These are phyloP conservation scores for Cinara cedri DNA, from an alignment of 2,888 invertebrate species.

Conservation along the genomic window DNA sequence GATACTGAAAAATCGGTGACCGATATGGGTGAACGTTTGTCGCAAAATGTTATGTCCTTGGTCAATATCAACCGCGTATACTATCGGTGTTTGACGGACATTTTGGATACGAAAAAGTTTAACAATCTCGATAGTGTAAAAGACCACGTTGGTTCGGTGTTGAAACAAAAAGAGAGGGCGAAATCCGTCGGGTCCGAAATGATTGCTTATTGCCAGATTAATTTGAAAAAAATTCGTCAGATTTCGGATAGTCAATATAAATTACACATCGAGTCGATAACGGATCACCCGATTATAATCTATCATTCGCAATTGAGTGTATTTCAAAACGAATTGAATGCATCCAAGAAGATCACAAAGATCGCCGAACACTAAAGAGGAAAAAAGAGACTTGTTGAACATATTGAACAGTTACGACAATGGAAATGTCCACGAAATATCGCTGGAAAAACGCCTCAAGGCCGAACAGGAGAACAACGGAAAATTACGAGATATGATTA, in stretches of 20 bases:
- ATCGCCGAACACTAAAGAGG: not conserved
- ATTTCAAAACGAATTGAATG: not conserved
- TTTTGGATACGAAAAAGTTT: not conserved
- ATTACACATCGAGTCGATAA: not conserved
- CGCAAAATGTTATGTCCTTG: not conserved
- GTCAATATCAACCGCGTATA: not conserved
- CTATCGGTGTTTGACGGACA: not conserved
- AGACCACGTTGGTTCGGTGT: not conserved
- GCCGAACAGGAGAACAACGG: not conserved
- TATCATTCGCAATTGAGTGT: not conserved
- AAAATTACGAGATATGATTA: not conserved
- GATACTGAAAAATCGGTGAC: too few relatives aligned
- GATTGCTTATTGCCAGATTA: not conserved
- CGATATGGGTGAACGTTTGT: not conserved
- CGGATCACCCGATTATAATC: not conserved
- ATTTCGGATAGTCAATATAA: not conserved
- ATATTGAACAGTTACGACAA: not conserved
- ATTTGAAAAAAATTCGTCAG: not conserved
- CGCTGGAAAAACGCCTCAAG: constrained; percentile 24
- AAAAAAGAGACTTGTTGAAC: constrained; percentile 33
- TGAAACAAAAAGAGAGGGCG: not conserved
- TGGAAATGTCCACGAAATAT: not conserved
- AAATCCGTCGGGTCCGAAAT: not conserved
- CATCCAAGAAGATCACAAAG: not conserved
- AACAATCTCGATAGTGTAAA: not conserved